Conservation (phyloP, 2,888 invertebrate species). For the Halocaridina rubra region DNA sequence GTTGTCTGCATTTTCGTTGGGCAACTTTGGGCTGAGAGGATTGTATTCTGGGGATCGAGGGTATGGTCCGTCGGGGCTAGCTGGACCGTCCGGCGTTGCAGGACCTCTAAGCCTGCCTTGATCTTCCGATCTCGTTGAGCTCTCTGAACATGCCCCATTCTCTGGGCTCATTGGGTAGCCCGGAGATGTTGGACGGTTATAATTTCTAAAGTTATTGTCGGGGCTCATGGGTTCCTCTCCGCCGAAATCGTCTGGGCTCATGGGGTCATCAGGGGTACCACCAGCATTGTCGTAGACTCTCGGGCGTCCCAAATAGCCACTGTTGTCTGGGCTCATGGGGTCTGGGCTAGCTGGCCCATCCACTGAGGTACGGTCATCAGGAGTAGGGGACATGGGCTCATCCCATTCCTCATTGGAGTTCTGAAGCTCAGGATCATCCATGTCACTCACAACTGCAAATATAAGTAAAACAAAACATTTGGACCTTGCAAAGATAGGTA, state of each 20-base stretch:
- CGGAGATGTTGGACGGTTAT: not conserved
- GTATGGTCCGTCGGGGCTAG: not conserved
- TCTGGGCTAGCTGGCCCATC: not conserved
- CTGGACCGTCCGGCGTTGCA: not conserved
- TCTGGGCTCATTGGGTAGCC: not conserved
- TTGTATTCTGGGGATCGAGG: too few species aligned
- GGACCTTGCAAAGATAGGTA: too few species aligned
- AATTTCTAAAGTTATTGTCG: not conserved
- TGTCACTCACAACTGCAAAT: constrained; percentile 51
- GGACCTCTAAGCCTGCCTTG: not conserved
- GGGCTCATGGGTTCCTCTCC: not conserved
- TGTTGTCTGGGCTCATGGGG: not conserved
- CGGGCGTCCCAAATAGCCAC: not conserved
- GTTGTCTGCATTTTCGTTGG: too few species aligned
- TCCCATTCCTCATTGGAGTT: constrained; percentile 26
- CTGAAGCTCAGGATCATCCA: constrained; percentile 35
- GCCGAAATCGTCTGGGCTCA: not conserved
- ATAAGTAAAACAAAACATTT: too few species aligned
- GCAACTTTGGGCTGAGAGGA: too few species aligned
- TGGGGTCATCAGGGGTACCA: constrained; percentile 10
- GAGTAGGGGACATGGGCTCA: constrained; percentile 30
- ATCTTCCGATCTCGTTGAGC: not conserved
- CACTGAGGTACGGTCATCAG: not conserved
- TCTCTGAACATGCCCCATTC: not conserved
- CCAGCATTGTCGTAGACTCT: not conserved